These are phyloP conservation scores for Podiceps cristatus DNA, from an alignment of 2,113 vertebrate species.

Conservation along the genomic window DNA sequence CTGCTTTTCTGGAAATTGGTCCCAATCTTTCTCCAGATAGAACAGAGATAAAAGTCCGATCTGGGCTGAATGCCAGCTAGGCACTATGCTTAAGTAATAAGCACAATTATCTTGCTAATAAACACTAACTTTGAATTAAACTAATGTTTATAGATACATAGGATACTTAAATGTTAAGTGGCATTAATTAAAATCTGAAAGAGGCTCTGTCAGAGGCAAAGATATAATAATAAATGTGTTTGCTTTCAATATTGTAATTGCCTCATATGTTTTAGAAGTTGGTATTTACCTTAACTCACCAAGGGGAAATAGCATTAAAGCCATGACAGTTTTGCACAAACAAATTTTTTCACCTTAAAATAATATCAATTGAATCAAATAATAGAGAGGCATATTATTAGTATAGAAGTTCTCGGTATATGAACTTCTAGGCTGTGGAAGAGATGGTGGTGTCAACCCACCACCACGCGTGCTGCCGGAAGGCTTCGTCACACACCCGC, in stretches of 20 bases:
- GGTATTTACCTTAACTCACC: not conserved
- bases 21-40: slow-evolving; percentile 41
- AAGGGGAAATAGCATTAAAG: not conserved
- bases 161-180: slow-evolving; percentile 72
- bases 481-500: not conserved
- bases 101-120: slow-evolving; percentile 69
- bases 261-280: not conserved
- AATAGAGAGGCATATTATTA: rapidly evolving
- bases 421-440: not conserved
- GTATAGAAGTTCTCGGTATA: not conserved
- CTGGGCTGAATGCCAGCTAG: slow-evolving; percentile 67
- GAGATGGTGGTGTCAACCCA: not conserved
- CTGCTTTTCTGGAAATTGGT: slow-evolving; percentile 57
- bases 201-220: slow-evolving; percentile 42
- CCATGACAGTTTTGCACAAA: not conserved
- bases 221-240: slow-evolving; percentile 42
- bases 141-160: slow-evolving; percentile 65
- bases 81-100: slow-evolving; percentile 50
- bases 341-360: not conserved
- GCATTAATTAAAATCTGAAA: slow-evolving; percentile 75
- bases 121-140: slow-evolving; percentile 68
- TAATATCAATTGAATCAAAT: not conserved
- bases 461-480: rapidly evolving
- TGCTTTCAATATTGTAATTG: slow-evolving; percentile 26
- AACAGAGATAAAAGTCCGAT: slow-evolving; percentile 30